phyloP scores from a whole-genome alignment of 2,113 vertebrate species.

The Ictidomys tridecemlineatus region DNA sequence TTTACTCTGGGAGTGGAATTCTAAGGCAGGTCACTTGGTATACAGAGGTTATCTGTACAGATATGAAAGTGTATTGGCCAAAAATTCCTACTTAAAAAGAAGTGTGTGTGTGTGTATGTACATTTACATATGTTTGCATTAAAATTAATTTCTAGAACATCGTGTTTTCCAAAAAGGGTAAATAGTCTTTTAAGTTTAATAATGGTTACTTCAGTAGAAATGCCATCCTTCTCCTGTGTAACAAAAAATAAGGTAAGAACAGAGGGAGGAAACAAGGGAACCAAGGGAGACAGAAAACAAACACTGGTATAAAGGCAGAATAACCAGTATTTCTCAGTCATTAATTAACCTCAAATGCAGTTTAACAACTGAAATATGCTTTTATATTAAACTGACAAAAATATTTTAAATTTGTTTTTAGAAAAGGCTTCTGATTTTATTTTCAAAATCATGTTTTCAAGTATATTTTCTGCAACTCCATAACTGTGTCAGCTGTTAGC shows the following conservation, averaged over 20 bases:
- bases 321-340: background rate
- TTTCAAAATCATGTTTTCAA: slow-evolving; percentile 22
- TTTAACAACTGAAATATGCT: background rate
- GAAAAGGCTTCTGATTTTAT: slow-evolving; percentile 8
- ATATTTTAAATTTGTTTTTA: background rate
- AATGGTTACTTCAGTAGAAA: background rate
- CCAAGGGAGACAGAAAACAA: background rate
- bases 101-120: too few species aligned
- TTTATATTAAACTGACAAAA: slow-evolving; percentile 30
- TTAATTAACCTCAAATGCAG: background rate
- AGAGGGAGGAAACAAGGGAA: background rate
- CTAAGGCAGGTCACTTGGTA: slow-evolving; percentile 8
- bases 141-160: slow-evolving; percentile 11
- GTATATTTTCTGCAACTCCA: background rate
- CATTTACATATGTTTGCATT: background rate
- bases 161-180: slow-evolving; percentile 34
- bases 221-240: background rate
- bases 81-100: background rate
- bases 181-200: slow-evolving; percentile 11
- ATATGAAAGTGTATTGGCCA: background rate
- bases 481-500: background rate
- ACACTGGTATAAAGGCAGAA: background rate
- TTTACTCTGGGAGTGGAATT: background rate
- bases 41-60: background rate
- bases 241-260: background rate